Base-by-base conservation (phyloP, 2,113 vertebrate genomes). In the Naja naja region DNA sequence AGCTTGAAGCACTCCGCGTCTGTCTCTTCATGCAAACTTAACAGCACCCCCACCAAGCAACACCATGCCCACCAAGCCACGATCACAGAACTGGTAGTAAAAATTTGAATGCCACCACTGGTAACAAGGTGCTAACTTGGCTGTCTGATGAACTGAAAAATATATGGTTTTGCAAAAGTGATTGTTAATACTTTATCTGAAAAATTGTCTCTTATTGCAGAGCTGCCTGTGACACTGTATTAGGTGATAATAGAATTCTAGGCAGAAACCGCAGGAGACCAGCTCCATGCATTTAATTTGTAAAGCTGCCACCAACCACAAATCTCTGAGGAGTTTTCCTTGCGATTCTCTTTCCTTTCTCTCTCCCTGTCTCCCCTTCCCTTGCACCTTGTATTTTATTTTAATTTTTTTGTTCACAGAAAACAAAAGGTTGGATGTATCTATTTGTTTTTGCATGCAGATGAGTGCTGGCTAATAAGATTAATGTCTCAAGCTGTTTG, bases 401-500 rank as follows among this genome's bases (percentile, higher is more conserved):
- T n/a, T 4, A 47, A 25, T 45, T 88, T 58, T 86, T 60, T 93
- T 11, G 60, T 92, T 94, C 95, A n/a, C 47, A 87, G 93, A 96
- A 97, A 96, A 97, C 89, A 54, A 60, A 23, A 14, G 22, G 18
- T 91, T 52, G 95, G 95, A 92, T 95, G 94, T 96, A 95, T 95
- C 94, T 94, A 74, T 96, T 96, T 97, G 93, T 95, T 95, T 93
- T 90, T 52, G 85, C 90, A 89, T 25, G 45, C 22, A 93, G 96
- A 96, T 95, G 96, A 95, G 87, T 64, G 87, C 90, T 87, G 94
- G 91, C 92, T 97, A 96, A 97, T 96, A 96, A 96, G 96, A 97
- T 97, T 96, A 96, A 96, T 97, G 96, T 95, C 89, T 94, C 0
- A 16, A 96, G 91, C 95, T 95, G 91, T 93, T 93, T 95, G 93